phyloP scores from a whole-genome alignment of 2,888 invertebrate genomes.

The Magallana nippona region DNA sequence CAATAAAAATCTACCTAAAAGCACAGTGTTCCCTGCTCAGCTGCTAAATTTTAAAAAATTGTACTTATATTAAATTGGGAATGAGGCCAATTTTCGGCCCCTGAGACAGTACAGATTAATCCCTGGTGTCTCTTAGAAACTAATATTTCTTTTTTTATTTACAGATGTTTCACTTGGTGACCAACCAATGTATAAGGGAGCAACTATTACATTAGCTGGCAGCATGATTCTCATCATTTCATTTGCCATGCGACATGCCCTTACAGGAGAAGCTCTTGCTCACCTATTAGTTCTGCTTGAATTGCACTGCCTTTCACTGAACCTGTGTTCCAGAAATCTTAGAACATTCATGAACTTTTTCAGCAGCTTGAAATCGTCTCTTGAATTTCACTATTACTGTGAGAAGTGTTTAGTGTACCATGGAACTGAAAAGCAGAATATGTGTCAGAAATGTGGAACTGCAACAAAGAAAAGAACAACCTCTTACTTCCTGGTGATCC shows the following conservation, averaged over 20 bases:
- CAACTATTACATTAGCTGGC: slow-evolving; percentile 33
- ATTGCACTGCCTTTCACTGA: slow-evolving; percentile 10
- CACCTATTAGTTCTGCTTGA: slow-evolving; percentile 35
- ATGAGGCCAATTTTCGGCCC: too few relatives aligned
- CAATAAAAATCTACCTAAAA: too few relatives aligned
- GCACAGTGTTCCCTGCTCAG: too few relatives aligned
- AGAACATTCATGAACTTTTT: slow-evolving; percentile 31
- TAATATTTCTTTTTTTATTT: not conserved
- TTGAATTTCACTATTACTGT: slow-evolving; percentile 37
- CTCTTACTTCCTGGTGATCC: slow-evolving; percentile 28
- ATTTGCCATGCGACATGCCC: slow-evolving; percentile 35
- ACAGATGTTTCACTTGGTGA: not conserved
- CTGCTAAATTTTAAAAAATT: too few relatives aligned
- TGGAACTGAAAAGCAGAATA: not conserved
- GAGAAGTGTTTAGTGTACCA: slow-evolving; percentile 24
- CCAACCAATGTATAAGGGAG: slow-evolving; percentile 35
- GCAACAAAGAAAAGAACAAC: slow-evolving; percentile 7
- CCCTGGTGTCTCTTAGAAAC: not conserved
- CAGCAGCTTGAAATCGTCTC: slow-evolving; percentile 9
- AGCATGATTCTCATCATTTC: slow-evolving; percentile 33
- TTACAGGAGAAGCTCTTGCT: slow-evolving; percentile 35
- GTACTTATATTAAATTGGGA: too few relatives aligned
- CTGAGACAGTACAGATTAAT: too few relatives aligned
- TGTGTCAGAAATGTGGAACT: slow-evolving; percentile 7
- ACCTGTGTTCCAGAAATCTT: not conserved